phyloP scores from a whole-genome alignment of 2,113 vertebrate species.

The Centrocercus urophasianus region DNA sequence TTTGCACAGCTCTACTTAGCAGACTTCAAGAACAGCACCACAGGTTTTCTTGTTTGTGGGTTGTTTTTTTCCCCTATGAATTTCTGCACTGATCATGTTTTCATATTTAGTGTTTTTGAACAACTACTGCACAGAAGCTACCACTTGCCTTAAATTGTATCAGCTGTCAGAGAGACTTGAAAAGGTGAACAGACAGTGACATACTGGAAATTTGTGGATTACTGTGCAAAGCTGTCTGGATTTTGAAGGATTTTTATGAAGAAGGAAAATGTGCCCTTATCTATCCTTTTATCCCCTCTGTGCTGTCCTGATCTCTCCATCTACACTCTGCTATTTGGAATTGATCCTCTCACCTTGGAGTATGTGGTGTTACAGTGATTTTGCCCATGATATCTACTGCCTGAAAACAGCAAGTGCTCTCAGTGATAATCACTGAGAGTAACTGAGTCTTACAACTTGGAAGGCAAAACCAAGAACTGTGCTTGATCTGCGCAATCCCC shows the following conservation, averaged over 20 bases:
- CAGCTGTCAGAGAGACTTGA: constrained; percentile 33
- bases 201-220: constrained; percentile 38
- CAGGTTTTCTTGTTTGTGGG: background rate
- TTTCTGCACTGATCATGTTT: background rate
- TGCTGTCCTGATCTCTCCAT: background rate
- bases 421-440: background rate
- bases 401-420: background rate
- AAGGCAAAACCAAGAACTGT: background rate
- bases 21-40: background rate
- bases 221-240: background rate
- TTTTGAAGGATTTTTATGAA: constrained; percentile 15
- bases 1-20: background rate
- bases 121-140: background rate
- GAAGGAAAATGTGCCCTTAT: background rate
- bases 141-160: constrained; percentile 34
- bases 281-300: background rate
- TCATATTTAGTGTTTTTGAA: background rate
- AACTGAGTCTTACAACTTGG: background rate
- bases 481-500: background rate
- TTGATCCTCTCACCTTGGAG: background rate
- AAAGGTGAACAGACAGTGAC: background rate
- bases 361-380: background rate
- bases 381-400: background rate
- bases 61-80: rapidly evolving
- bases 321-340: background rate